phyloP scores from a whole-genome alignment of 2,888 invertebrate genomes.

The Sceliomorpha sp. region DNA sequence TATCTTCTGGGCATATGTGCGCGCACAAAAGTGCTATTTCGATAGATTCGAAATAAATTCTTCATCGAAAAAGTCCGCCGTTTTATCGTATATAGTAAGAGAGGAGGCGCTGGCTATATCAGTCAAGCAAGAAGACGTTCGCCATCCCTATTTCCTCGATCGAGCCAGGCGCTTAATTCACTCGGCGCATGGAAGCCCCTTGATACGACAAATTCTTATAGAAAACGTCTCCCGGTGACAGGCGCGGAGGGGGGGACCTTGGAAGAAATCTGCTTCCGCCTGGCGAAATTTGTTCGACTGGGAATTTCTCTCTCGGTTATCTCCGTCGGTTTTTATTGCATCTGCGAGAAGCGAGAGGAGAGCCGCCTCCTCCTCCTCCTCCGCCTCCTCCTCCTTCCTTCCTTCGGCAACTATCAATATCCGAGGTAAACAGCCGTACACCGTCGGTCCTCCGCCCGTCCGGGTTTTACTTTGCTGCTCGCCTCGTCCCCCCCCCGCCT shows the following conservation, averaged over 20 bases:
- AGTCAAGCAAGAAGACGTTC: slow-evolving; percentile 18
- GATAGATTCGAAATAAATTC: slow-evolving; percentile 27
- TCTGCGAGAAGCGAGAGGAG: slow-evolving; percentile 1
- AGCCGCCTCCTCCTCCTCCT: too few relatives aligned
- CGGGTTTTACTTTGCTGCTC: neutral
- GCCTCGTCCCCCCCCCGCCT: neutral
- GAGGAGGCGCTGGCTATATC: slow-evolving; percentile 10
- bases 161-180: slow-evolving; percentile 41
- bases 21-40: too few relatives aligned
- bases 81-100: slow-evolving; percentile 15
- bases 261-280: slow-evolving; percentile 29
- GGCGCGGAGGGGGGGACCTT: slow-evolving; percentile 5
- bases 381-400: neutral
- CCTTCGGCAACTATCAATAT: slow-evolving; percentile 66
- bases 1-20: neutral
- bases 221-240: slow-evolving; percentile 41
- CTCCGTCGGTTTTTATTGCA: slow-evolving; percentile 23
- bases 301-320: slow-evolving; percentile 28
- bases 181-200: slow-evolving; percentile 26
- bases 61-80: slow-evolving; percentile 17
- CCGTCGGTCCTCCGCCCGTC: slow-evolving; percentile 43
- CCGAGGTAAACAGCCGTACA: slow-evolving; percentile 70
- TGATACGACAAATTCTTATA: slow-evolving; percentile 50
- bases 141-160: slow-evolving; percentile 34
- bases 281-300: slow-evolving; percentile 27